Evolutionary conservation across 2,888 invertebrate genomes (phyloP), one percentile per base, ranked within the genome.

Genomic region (Eueremaeus valkanovi): DNA sequence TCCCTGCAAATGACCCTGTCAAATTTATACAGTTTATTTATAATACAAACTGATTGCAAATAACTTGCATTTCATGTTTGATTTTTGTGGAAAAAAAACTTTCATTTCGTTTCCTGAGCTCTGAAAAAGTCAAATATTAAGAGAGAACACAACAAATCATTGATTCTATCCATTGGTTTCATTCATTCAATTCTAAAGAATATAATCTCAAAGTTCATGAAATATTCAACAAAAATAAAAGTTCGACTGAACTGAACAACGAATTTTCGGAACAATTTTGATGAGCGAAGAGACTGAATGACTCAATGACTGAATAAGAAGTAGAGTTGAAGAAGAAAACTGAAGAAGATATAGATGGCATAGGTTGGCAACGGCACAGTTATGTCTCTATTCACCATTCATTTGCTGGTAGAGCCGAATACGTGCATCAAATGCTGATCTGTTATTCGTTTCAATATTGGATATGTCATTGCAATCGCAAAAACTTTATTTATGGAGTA

Each of bases 401-500:
- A 63, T 63, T 63, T 36, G 31, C 51, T 33, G 18, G 33, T 33
- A 33, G 31, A 31, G 33, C 55, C 18, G n/a, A 33, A 63, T 33
- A 63, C 42, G 68, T 68, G 40, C n/a, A 68, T 68, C 68, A 40
- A 68, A 68, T 68, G 24, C 68, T 68, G 42, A 68, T 68, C 42
- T 68, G 68, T 68, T 68, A 68, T 68, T 68, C 68, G 40, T 68
- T 24, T 68, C 68, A 68, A 68, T 68, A 68, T 68, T 68, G 68
- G 68, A 68, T 16, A 68, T 68, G 68, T 68, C 68, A 68, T 68
- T 16, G 68, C 33, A 68, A 68, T 68, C 16, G 24, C 63, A 61
- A n/a, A n/a, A 61, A 63, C 63, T 63, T 63, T 63, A 63, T 63
- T 63, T 63, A 63, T 63, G 63, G 21, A 63, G 33, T 63, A 63